phyloP scores from a whole-genome alignment of 2,888 invertebrate species.

The Drosophila cyrtoloma region DNA sequence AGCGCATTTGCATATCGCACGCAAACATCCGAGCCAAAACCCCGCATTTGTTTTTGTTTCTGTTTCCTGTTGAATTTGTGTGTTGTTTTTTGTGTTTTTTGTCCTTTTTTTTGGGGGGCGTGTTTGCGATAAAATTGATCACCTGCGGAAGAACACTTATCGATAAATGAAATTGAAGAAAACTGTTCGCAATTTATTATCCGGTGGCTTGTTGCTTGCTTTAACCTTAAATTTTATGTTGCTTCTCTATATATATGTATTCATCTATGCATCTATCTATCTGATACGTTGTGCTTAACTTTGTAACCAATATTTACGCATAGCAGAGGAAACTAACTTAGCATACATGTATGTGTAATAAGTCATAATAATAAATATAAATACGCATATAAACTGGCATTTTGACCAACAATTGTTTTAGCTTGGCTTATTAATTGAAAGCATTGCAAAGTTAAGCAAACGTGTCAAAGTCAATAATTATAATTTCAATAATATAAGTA shows the following conservation, averaged over 20 bases:
- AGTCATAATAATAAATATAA: neutral
- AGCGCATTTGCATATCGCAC: slow-evolving; percentile 75
- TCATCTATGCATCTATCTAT: slow-evolving; percentile 3
- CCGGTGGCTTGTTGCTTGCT: slow-evolving; percentile 55
- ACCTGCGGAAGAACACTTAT: slow-evolving; percentile 56
- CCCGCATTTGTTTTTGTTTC: slow-evolving; percentile 35
- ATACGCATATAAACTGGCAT: neutral
- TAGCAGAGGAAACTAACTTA: neutral
- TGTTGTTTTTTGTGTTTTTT: slow-evolving; percentile 11
- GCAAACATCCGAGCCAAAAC: slow-evolving; percentile 61
- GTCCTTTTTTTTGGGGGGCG: slow-evolving; percentile 22
- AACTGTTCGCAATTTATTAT: slow-evolving; percentile 44
- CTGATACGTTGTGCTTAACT: slow-evolving; percentile 10
- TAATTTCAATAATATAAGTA: slow-evolving; percentile 12
- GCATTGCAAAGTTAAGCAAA: slow-evolving; percentile 19
- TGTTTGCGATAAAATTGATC: slow-evolving; percentile 50
- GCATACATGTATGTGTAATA: neutral
- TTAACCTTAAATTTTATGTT: neutral
- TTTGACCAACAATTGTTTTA: neutral
- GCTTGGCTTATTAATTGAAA: neutral
- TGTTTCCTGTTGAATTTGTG: neutral
- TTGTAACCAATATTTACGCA: neutral
- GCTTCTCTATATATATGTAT: neutral
- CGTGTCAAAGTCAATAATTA: slow-evolving; percentile 30
- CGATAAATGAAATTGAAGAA: slow-evolving; percentile 48